Conservation (phyloP, 2,888 invertebrate genomes). For the Acrocyrtus sp. region DNA sequence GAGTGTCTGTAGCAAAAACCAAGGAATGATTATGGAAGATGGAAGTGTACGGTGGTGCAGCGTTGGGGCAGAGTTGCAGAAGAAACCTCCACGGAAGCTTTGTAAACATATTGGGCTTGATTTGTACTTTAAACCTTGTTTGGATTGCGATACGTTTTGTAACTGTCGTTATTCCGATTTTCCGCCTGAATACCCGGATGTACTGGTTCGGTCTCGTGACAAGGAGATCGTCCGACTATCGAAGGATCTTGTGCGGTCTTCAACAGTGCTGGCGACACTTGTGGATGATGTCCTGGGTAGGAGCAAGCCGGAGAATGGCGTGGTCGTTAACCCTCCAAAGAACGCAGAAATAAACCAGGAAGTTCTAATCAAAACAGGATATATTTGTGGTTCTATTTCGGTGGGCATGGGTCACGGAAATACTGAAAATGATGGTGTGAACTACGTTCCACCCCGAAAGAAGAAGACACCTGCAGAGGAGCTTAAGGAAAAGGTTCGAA, state of each 20-base stretch:
- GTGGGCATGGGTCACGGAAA: neutral
- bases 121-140: slow-evolving; percentile 19
- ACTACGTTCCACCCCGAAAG: neutral
- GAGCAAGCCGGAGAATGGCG: neutral
- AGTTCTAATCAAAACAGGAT: neutral
- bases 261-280: neutral
- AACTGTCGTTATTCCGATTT: slow-evolving; percentile 22
- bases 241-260: slow-evolving; percentile 19
- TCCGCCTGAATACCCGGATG: slow-evolving; percentile 17
- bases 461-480: neutral
- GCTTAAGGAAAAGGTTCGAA: neutral
- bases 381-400: neutral
- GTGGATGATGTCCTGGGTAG: neutral
- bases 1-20: no score
- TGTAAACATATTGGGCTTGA: neutral
- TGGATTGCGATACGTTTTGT: slow-evolving; percentile 21
- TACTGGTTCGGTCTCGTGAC: slow-evolving; percentile 34
- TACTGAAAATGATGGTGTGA: neutral
- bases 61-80: no score
- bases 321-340: neutral
- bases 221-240: slow-evolving; percentile 29
- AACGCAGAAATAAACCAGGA: neutral
- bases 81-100: no score
- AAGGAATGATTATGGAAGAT: no score
- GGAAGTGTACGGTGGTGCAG: no score